A percentile compares a stretch with the other conserved stretches of the same genome.
Conservation (phyloP, 1,140 invertebrate genomes). For the Coboldia fuscipes region DNA sequence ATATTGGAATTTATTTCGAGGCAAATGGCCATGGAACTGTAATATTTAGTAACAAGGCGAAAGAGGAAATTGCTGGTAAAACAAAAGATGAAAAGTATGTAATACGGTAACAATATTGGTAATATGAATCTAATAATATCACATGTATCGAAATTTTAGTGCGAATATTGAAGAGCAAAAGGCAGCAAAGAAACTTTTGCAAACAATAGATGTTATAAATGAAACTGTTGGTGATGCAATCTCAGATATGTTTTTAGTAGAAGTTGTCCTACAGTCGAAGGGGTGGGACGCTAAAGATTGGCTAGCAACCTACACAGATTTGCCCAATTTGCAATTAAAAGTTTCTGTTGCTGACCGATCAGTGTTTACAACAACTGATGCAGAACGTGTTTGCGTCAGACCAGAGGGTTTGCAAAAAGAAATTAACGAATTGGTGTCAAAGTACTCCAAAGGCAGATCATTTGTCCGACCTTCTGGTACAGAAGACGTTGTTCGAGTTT, state of each 20-base stretch:
- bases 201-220: conserved; percentile 72
- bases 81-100: conserved; percentile 9
- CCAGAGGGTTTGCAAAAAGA: conserved; percentile 64
- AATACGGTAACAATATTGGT: background rate
- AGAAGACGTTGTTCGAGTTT: conserved; percentile 89
- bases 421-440: conserved; percentile 50
- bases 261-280: conserved; percentile 63
- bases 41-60: conserved; percentile 46
- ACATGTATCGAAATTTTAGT: background rate
- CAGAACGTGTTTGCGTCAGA: conserved; percentile 53
- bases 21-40: conserved; percentile 98
- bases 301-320: conserved; percentile 45
- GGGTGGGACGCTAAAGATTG: conserved; percentile 63
- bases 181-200: conserved; percentile 33
- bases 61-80: conserved; percentile 24
- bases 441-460: conserved; percentile 49
- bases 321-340: conserved; percentile 77
- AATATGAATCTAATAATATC: background rate
- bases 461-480: conserved; percentile 95
- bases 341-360: conserved; percentile 70
- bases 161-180: conserved; percentile 15
- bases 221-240: conserved; percentile 94
- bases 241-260: conserved; percentile 85
- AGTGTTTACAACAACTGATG: conserved; percentile 64
- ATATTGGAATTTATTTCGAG: conserved; percentile 97